Base-by-base conservation (phyloP, 2,888 invertebrate species). In the Spisula solida region DNA sequence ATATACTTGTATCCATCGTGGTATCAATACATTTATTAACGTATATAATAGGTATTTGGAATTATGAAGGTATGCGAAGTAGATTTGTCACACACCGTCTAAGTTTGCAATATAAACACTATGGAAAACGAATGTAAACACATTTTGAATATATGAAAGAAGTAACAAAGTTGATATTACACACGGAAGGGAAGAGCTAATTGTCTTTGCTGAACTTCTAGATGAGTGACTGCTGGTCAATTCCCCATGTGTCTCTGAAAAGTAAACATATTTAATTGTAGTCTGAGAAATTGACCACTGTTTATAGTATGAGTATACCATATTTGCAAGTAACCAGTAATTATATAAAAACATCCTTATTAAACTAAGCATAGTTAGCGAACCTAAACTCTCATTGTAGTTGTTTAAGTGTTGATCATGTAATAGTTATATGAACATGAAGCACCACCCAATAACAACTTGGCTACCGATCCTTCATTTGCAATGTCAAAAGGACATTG, bases 111-210 rank as follows among this genome's bases (percentile, higher is more conserved):
- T 8, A 60, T 4, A 12, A 60, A 60, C 10, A 6, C n/a, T 10
- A 20, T 25, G n/a, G n/a, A 60, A 60, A n/a, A 2, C n/a, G 25
- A 25, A 60, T 60, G 25, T 25, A 60, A 60, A 60, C 60, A 60
- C 60, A 60, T 60, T 60, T 60, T 60, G 60, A 60, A 25, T 0
- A 2, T 20, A 25, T 25, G 4, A 12, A 60, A 1, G 1, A 20
- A 60, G n/a, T 60, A 60, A 60, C 8, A 60, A 60, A 60, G 60
- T 60, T n/a, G n/a, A 60, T 60, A 60, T 25, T n/a, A 60, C 20
- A 25, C 60, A 60, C 20, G 1, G 2, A 20, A 60, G 20, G 25
- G 60, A 60, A n/a, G n/a, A n/a, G 60, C n/a, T 60, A n/a, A 60
- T 60, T 60, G 25, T 60, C 20, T 20, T 25, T 25, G 60, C 20